These are phyloP conservation scores for Habroteleia sp. DNA, from an alignment of 2,888 invertebrate genomes.

Conservation along the genomic window DNA sequence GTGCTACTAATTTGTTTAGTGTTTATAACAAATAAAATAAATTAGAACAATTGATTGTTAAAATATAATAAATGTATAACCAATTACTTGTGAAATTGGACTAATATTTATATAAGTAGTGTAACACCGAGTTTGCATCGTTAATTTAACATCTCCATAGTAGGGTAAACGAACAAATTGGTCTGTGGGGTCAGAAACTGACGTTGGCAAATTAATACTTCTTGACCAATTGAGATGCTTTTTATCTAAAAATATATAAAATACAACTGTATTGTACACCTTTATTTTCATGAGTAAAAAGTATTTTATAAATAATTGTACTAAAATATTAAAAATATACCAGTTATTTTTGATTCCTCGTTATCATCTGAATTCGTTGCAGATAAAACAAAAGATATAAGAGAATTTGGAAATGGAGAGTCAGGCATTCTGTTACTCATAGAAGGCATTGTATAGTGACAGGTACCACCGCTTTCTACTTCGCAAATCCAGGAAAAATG, in stretches of 20 bases:
- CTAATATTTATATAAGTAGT: conserved; percentile 82
- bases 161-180: conserved; percentile 84
- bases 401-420: conserved; percentile 66
- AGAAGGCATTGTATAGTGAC: conserved; percentile 88
- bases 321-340: conserved; percentile 12
- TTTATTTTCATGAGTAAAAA: too few species aligned
- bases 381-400: conserved; percentile 68
- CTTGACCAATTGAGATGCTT: conserved; percentile 72
- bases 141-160: conserved; percentile 84
- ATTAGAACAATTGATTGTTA: too few species aligned
- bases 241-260: conserved; percentile 45
- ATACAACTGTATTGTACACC: too few species aligned
- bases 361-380: conserved; percentile 56
- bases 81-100: conserved; percentile 84
- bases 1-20: too few species aligned
- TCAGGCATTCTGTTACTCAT: conserved; percentile 81
- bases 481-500: conserved; percentile 85
- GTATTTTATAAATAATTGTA: not conserved
- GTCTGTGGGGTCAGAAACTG: conserved; percentile 75
- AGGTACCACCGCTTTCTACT: conserved; percentile 82
- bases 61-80: too few species aligned
- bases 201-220: conserved; percentile 69
- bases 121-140: conserved; percentile 82
- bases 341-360: conserved; percentile 30
- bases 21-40: too few species aligned